phyloP scores from a whole-genome alignment of 2,888 invertebrate species.

The Lutraria lutraria region DNA sequence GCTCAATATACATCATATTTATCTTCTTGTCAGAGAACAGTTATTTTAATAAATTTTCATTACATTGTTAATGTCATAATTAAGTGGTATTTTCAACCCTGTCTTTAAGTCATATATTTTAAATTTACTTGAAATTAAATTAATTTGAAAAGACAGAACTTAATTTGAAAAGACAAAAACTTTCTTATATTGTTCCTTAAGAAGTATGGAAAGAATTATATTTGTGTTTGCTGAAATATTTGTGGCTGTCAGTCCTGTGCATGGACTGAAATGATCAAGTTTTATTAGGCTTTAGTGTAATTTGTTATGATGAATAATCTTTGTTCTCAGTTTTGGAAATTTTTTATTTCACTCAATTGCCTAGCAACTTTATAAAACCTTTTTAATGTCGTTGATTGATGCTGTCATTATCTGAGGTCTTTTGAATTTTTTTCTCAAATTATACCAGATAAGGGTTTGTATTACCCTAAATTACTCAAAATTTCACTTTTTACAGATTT shows the following conservation, averaged over 20 bases:
- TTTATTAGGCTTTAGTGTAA: background rate
- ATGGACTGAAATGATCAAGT: background rate
- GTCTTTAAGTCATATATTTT: too few relatives aligned
- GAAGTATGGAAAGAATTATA: too few relatives aligned
- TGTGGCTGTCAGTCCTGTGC: background rate
- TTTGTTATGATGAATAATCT: background rate
- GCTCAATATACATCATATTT: too few relatives aligned
- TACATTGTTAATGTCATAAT: too few relatives aligned
- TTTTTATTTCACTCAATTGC: background rate
- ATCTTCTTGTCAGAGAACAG: too few relatives aligned
- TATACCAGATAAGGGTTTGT: background rate
- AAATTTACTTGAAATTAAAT: too few relatives aligned
- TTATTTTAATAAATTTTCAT: too few relatives aligned
- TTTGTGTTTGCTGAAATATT: too few relatives aligned
- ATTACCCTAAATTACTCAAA: constrained; percentile 19
- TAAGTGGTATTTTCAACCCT: too few relatives aligned
- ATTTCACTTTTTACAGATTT: background rate
- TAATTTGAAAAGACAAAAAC: too few relatives aligned
- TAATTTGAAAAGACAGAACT: too few relatives aligned
- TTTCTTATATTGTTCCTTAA: too few relatives aligned
- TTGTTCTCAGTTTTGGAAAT: background rate
- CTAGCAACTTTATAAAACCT: constrained; percentile 9
- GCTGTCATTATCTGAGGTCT: background rate
- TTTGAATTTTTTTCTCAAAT: constrained; percentile 11
- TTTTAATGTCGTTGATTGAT: background rate